Evolutionary conservation across 2,888 invertebrate species (phyloP).

Genomic region (Drosophila barbarae): DNA sequence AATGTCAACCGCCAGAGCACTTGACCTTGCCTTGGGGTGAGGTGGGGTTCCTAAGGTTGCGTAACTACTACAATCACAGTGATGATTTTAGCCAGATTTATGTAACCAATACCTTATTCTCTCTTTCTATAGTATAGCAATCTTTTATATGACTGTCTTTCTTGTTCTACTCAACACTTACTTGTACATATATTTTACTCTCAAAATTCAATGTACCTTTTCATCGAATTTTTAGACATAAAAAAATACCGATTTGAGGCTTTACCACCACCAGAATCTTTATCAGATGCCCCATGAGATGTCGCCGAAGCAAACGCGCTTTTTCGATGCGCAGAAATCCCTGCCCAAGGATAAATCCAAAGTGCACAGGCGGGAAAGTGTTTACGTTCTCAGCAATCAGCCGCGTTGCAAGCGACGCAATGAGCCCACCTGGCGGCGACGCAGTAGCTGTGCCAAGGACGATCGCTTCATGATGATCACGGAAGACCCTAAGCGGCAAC

Average conservation of each 20-base stretch:
- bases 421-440: conserved; percentile 13
- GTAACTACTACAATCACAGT: not conserved
- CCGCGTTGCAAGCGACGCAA: conserved; percentile 3
- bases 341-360: conserved; percentile 3
- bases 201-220: conserved; percentile 33
- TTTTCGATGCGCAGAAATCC: conserved; percentile 43
- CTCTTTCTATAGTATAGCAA: not conserved
- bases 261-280: not conserved
- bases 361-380: conserved; percentile 18
- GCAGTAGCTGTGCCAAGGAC: not conserved
- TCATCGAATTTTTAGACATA: conserved; percentile 13
- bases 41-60: conserved; percentile 6
- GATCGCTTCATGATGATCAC: conserved; percentile 40
- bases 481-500: conserved; percentile 10
- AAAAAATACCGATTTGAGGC: not conserved
- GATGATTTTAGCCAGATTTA: not conserved
- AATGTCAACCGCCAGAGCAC: conserved; percentile 27
- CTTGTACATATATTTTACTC: conserved; percentile 1
- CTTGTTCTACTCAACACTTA: not conserved
- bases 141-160: not conserved
- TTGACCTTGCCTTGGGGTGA: conserved; percentile 27
- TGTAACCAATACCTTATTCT: not conserved
- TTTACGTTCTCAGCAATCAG: conserved; percentile 24
- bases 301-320: conserved; percentile 35
- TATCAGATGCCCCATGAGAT: conserved; percentile 45